phyloP scores from a whole-genome alignment of 1,140 invertebrate species.

The Heterodera carotae region DNA sequence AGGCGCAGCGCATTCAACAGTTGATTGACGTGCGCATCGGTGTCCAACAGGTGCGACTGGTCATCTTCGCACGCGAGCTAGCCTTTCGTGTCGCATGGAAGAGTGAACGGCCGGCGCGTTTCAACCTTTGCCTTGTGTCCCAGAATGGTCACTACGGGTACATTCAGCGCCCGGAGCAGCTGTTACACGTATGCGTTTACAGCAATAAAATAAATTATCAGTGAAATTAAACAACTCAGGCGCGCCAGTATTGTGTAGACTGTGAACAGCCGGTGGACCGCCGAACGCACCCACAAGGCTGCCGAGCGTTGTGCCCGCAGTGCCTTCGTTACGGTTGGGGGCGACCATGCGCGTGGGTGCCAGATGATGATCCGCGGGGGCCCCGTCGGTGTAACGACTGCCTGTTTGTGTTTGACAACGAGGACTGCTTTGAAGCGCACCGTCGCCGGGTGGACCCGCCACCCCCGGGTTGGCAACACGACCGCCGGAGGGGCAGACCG shows the following conservation, averaged over 20 bases:
- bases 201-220: not conserved
- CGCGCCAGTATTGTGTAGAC: not conserved
- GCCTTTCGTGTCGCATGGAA: not conserved
- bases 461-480: slow-evolving; percentile 1
- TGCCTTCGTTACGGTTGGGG: not conserved
- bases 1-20: not conserved
- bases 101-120: not conserved
- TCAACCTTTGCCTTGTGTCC: not conserved
- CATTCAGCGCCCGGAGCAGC: not conserved
- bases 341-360: not conserved
- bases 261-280: not conserved
- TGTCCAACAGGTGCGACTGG: not conserved
- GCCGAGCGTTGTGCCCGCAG: not conserved
- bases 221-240: not conserved
- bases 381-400: not conserved
- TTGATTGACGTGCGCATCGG: not conserved
- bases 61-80: not conserved
- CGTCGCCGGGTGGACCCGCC: not conserved
- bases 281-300: not conserved
- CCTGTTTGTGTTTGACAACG: not conserved
- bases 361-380: not conserved
- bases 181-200: not conserved
- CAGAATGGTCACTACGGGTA: not conserved
- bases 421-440: slow-evolving; percentile 3
- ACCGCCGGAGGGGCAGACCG: not conserved